Conservation (phyloP, 2,797 vertebrate species). For the Euthynnus affinis region DNA sequence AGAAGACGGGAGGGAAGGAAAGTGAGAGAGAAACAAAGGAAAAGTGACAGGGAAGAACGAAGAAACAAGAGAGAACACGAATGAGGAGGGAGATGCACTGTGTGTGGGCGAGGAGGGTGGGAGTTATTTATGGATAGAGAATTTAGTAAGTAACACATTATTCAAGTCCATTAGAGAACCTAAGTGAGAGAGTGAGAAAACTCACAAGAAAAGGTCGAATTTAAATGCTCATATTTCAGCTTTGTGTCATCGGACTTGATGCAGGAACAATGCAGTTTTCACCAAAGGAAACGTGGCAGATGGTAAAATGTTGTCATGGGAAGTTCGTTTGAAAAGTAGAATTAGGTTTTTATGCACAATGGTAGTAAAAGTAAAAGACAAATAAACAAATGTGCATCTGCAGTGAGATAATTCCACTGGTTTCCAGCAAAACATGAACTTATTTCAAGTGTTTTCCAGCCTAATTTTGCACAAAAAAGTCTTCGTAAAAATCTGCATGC, state of each 20-base stretch:
- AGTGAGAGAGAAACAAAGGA: conserved; percentile 20
- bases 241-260: neutral
- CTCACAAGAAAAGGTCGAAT: too few relatives aligned
- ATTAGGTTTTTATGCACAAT: neutral
- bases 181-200: neutral
- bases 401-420: neutral
- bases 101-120: conserved; percentile 32
- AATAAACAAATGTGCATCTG: neutral
- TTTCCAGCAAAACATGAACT: neutral
- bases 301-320: neutral
- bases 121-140: conserved; percentile 35
- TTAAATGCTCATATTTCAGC: conserved; percentile 11
- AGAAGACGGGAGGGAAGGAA: neutral
- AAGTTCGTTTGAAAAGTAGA: neutral
- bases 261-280: neutral
- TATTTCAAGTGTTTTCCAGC: too few relatives aligned
- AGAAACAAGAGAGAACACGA: conserved; percentile 23
- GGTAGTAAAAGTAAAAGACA: too few relatives aligned
- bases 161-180: conserved; percentile 20
- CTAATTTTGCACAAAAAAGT: neutral
- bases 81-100: neutral
- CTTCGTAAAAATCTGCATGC: too few relatives aligned
- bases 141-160: conserved; percentile 20
- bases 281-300: conserved; percentile 11
- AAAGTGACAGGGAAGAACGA: conserved; percentile 22